A percentile compares a stretch with the other conserved stretches of the same genome.
Evolutionary conservation across 2,888 invertebrate species (phyloP).

Genomic region (Sclerodermus sp.): DNA sequence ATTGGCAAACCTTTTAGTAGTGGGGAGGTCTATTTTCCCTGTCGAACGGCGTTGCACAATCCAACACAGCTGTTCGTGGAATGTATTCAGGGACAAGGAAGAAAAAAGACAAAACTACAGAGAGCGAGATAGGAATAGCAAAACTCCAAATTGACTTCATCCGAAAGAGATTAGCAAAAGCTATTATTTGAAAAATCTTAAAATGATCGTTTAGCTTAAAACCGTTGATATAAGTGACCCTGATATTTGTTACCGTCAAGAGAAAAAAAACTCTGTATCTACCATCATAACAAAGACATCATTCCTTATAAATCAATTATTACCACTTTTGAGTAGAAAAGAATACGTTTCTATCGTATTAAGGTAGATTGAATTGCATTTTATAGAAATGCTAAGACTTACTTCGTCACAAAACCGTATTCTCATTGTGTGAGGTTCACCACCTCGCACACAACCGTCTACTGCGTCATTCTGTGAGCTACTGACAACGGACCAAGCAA

Average conservation of each 20-base stretch:
- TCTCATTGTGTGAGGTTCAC: slow-evolving; percentile 46
- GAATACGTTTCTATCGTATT: too few relatives aligned
- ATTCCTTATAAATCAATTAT: too few relatives aligned
- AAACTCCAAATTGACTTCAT: too few relatives aligned
- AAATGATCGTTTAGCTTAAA: too few relatives aligned
- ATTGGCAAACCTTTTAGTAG: slow-evolving; percentile 24
- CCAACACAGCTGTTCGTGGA: slow-evolving; percentile 41
- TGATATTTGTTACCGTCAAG: background rate
- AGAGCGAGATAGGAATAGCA: slow-evolving; percentile 5
- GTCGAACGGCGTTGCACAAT: slow-evolving; percentile 40
- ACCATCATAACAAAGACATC: background rate
- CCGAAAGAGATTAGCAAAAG: background rate
- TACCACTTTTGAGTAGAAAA: too few relatives aligned
- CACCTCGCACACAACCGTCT: slow-evolving; percentile 39
- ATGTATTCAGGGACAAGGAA: slow-evolving; percentile 19
- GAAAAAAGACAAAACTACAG: slow-evolving; percentile 12
- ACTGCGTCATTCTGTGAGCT: slow-evolving; percentile 51
- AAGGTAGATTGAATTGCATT: too few relatives aligned
- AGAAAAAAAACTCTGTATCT: background rate
- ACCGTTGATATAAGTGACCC: too few relatives aligned
- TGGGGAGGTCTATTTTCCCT: slow-evolving; percentile 42
- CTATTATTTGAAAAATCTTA: too few relatives aligned
- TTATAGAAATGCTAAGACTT: slow-evolving; percentile 19
- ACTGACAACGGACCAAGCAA: slow-evolving; percentile 26
- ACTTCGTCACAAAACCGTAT: slow-evolving; percentile 43